Evolutionary conservation across 2,888 invertebrate genomes (phyloP), one percentile per base, ranked within the genome.

Genomic region (Heliconius ethilla): DNA sequence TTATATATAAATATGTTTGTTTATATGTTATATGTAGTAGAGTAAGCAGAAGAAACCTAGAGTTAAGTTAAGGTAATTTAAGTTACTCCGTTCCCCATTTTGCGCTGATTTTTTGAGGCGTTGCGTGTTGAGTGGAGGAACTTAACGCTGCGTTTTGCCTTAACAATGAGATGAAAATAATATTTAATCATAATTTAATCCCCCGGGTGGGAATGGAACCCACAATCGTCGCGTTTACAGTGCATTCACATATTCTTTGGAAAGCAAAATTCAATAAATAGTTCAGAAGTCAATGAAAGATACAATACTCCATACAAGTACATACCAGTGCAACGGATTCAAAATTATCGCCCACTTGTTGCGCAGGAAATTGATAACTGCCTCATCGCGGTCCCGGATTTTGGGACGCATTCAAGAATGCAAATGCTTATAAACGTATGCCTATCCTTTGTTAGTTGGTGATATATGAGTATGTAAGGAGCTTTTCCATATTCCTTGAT

Each of bases 311-410:
- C 82, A 83, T 83, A 84, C 85, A 84, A 84, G 84, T 83, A 81
- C 83, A 75, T 82, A 81, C 83, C 77, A 81, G 78, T 87, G 89
- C 86, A 90, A 89, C 90, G 89, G 88, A 90, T 90, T 91, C 91
- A 92, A 90, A 94, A 93, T 94, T 93, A 94, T 93, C 87, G 91
- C 84, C 94, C 93, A 94, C 94, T 93, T 94, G 94, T 94, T 94
- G 94, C 94, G 82, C 85, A 86, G 89, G 87, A 91, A 93, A 93
- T 94, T 94, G 93, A 94, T 93, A 94, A 93, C 91, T 91, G 89
- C 88, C 90, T 91, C 91, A 90, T 90, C 89, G 83, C 83, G 72
- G 59, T 72, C 72, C 82, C 83, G 83, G 84, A 86, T 87, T 93
- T 92, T 90, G 89, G 92, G 89, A 86, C 86, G 87, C 86, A 89